Percentiles rank a stretch among this genome's conserved stretches.
Conservation (phyloP, 2,113 vertebrate genomes). For the Tachycineta bicolor region DNA sequence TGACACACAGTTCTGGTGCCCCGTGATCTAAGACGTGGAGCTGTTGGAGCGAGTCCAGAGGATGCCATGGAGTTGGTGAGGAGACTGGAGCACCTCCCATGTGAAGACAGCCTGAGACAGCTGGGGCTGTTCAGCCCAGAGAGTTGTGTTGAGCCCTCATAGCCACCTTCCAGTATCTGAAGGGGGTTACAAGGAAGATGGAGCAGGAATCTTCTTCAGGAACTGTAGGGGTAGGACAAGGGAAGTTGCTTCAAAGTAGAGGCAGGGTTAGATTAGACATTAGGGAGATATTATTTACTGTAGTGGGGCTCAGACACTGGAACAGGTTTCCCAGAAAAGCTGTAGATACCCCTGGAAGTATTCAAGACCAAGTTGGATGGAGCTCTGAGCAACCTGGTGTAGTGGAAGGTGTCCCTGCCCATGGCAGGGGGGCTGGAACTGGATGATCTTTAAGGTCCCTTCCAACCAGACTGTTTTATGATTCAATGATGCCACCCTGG, state of each 20-base stretch:
- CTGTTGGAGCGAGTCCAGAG: neutral
- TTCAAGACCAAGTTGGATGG: neutral
- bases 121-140: neutral
- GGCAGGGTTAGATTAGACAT: neutral
- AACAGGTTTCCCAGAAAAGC: neutral
- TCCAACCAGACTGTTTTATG: neutral
- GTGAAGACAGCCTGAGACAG: neutral
- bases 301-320: neutral
- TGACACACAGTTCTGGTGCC: accelerated
- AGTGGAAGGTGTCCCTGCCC: neutral
- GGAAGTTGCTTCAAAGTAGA: neutral
- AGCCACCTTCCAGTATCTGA: neutral
- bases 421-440: neutral
- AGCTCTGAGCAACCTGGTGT: neutral
- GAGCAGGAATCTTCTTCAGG: neutral
- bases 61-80: neutral
- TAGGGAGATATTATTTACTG: neutral
- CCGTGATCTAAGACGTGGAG: neutral
- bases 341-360: neutral
- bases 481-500: neutral
- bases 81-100: neutral
- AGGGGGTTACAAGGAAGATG: neutral
- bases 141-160: neutral
- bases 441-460: too few species aligned
- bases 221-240: neutral